These are phyloP conservation scores for Pipistrellus pygmaeus DNA, from an alignment of 2,797 vertebrate genomes.

Conservation along the genomic window DNA sequence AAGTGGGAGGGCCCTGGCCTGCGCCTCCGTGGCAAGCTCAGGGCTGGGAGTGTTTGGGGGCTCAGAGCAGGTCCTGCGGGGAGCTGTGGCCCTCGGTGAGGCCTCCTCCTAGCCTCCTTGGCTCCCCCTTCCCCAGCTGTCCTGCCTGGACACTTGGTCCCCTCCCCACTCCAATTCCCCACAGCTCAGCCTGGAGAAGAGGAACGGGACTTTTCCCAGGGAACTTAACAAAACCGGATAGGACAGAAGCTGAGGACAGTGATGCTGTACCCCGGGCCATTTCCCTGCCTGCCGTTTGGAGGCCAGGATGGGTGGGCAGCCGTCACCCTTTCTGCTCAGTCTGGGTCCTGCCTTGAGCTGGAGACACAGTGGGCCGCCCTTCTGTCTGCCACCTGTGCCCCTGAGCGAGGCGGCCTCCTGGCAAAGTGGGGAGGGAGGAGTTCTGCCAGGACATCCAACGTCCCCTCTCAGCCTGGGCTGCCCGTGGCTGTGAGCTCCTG, in stretches of 20 bases:
- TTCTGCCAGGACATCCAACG: background rate
- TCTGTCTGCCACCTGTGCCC: background rate
- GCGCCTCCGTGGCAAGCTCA: background rate
- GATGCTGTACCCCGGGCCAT: background rate
- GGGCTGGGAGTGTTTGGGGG: background rate
- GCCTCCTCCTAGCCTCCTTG: background rate
- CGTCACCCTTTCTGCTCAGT: background rate
- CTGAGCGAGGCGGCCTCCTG: background rate
- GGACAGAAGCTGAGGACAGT: background rate
- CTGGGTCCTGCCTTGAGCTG: background rate
- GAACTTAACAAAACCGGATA: background rate
- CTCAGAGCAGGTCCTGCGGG: background rate
- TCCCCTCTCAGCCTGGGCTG: background rate
- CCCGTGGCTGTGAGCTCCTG: too few relatives aligned
- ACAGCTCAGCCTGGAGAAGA: background rate
- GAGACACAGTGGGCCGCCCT: background rate
- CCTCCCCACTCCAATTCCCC: background rate
- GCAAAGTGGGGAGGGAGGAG: background rate
- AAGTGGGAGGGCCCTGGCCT: background rate
- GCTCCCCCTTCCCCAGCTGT: background rate
- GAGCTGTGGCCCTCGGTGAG: background rate
- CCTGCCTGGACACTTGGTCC: background rate
- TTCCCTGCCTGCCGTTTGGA: background rate
- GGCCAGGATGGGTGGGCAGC: background rate
- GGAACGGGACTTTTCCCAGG: background rate